Evolutionary conservation across 2,113 vertebrate species (phyloP).

Genomic region (Cranoglanis bouderius): DNA sequence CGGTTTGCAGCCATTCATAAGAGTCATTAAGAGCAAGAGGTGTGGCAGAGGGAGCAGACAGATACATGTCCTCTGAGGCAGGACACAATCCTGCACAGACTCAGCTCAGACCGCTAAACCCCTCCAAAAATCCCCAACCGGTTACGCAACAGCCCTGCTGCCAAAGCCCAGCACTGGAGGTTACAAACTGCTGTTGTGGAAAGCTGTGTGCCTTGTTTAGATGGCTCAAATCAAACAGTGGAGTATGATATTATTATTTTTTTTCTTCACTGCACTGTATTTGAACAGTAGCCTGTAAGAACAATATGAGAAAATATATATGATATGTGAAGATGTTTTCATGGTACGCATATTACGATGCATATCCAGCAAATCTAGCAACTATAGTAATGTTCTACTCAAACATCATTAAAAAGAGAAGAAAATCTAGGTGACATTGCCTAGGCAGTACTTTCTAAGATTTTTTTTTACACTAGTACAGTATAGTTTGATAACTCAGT

Average conservation of each 20-base stretch:
- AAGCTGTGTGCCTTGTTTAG: constrained; percentile 39
- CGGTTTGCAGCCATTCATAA: constrained; percentile 42
- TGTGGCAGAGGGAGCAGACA: constrained; percentile 35
- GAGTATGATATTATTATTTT: constrained; percentile 24
- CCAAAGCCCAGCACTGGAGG: constrained; percentile 8
- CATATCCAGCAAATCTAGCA: not conserved
- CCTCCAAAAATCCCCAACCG: constrained; percentile 46
- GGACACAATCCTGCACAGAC: constrained; percentile 49
- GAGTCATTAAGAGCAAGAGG: constrained; percentile 46
- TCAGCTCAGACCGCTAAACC: constrained; percentile 47
- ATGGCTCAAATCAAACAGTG: constrained; percentile 38
- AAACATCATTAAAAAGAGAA: not conserved
- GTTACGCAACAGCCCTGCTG: constrained; percentile 35
- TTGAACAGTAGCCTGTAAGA: constrained; percentile 11
- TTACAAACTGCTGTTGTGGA: constrained; percentile 40
- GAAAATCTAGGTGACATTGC: not conserved
- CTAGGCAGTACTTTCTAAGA: not conserved
- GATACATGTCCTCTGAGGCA: constrained; percentile 41
- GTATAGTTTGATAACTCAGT: not conserved
- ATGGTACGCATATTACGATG: not conserved
- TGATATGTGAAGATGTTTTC: not conserved
- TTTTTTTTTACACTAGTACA: not conserved
- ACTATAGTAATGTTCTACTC: not conserved
- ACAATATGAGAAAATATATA: not conserved
- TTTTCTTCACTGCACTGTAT: constrained; percentile 17